phyloP scores from a whole-genome alignment of 2,888 invertebrate species.

The Hipparchia semele region DNA sequence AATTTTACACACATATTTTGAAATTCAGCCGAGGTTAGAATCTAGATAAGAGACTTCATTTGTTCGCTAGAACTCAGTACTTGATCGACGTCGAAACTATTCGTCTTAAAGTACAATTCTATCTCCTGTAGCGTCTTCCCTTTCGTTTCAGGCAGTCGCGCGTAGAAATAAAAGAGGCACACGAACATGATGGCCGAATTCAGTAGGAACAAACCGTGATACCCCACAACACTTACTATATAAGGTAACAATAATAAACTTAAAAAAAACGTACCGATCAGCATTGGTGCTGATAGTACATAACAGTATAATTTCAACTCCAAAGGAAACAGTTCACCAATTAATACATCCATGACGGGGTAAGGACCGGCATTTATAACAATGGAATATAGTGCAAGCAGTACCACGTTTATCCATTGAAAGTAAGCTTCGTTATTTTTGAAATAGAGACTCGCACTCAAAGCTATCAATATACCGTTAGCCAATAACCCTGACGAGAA shows the following conservation, averaged over 20 bases:
- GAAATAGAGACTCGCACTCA: slow-evolving; percentile 39
- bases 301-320: slow-evolving; percentile 43
- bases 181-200: slow-evolving; percentile 6
- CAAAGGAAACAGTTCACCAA: slow-evolving; percentile 45
- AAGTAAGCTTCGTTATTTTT: slow-evolving; percentile 4
- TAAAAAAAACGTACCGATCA: background rate
- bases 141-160: slow-evolving; percentile 4
- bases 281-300: background rate
- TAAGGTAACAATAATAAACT: background rate
- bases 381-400: slow-evolving; percentile 42
- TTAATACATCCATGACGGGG: slow-evolving; percentile 42
- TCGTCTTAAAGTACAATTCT: slow-evolving; percentile 16
- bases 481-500: slow-evolving; percentile 40
- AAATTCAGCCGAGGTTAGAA: background rate
- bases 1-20: no score
- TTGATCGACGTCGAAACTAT: slow-evolving; percentile 3
- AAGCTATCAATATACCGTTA: slow-evolving; percentile 33
- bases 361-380: slow-evolving; percentile 40
- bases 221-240: slow-evolving; percentile 4
- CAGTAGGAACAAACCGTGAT: slow-evolving; percentile 9
- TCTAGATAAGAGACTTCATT: background rate
- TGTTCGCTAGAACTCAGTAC: slow-evolving; percentile 2
- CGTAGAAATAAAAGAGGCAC: background rate
- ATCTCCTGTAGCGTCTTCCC: slow-evolving; percentile 8
- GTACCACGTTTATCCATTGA: slow-evolving; percentile 35